Conservation (phyloP, 2,888 invertebrate genomes). For the Pycnomerus fuliginosus region DNA sequence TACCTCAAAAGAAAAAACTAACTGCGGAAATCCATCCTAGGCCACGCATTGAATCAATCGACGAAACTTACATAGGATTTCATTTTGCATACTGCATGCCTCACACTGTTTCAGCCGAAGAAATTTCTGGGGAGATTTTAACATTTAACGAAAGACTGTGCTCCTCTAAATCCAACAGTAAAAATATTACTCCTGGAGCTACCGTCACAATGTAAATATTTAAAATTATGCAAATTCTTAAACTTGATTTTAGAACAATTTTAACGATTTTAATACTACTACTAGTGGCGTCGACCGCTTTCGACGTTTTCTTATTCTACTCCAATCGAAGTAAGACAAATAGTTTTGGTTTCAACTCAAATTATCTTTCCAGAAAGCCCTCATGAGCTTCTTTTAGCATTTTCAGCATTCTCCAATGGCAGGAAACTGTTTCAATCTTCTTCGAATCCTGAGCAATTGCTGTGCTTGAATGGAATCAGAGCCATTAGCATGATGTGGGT, state of each 20-base stretch:
- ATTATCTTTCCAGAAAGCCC: slow-evolving; percentile 7
- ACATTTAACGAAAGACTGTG: slow-evolving; percentile 8
- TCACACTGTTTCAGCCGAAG: slow-evolving; percentile 4
- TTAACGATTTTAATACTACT: slow-evolving; percentile 3
- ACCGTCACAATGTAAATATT: slow-evolving; percentile 12
- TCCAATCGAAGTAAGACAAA: background rate
- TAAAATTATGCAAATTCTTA: background rate
- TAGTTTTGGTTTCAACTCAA: no score
- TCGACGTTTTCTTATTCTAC: slow-evolving; percentile 4
- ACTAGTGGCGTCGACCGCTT: background rate
- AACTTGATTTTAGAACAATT: slow-evolving; percentile 3
- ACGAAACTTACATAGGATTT: slow-evolving; percentile 9
- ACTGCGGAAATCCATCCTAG: no score
- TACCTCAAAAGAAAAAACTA: no score
- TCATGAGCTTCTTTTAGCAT: slow-evolving; percentile 12
- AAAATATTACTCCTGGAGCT: slow-evolving; percentile 11
- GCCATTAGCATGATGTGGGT: slow-evolving; percentile 21
- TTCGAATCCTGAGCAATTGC: slow-evolving; percentile 28
- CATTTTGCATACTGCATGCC: slow-evolving; percentile 16
- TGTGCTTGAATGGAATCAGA: slow-evolving; percentile 26
- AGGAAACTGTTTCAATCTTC: slow-evolving; percentile 13
- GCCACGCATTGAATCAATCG: slow-evolving; percentile 2
- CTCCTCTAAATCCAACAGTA: slow-evolving; percentile 15
- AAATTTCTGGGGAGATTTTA: slow-evolving; percentile 5
- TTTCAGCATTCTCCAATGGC: slow-evolving; percentile 17